Evolutionary conservation across 2,888 invertebrate species (phyloP).

Genomic region (Eurois occulta): DNA sequence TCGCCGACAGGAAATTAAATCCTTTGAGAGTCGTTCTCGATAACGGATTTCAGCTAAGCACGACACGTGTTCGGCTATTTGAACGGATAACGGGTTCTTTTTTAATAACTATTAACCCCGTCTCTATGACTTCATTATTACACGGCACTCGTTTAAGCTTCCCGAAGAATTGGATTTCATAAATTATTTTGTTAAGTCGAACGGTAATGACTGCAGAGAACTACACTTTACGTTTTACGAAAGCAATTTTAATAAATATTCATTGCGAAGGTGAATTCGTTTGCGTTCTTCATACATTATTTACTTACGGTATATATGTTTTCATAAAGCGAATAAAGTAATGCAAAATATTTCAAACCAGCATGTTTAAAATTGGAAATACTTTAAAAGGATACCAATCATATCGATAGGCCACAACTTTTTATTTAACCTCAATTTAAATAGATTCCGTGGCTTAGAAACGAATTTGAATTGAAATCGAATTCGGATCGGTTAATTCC

Average conservation of each 20-base stretch:
- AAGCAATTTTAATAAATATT: conserved; percentile 41
- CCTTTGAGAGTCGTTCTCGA: conserved; percentile 88
- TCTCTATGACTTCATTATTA: conserved; percentile 63
- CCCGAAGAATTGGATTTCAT: conserved; percentile 70
- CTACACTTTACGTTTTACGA: conserved; percentile 43
- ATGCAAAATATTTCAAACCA: background rate
- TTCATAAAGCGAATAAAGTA: background rate
- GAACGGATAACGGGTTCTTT: conserved; percentile 71
- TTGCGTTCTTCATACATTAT: background rate
- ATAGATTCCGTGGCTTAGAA: conserved; percentile 26
- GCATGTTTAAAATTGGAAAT: background rate
- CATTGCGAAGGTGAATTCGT: conserved; percentile 17
- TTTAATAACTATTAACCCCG: conserved; percentile 67
- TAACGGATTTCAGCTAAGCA: conserved; percentile 88
- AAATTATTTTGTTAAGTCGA: conserved; percentile 47
- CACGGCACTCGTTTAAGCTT: conserved; percentile 63
- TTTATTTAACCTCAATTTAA: conserved; percentile 23
- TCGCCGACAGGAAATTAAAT: conserved; percentile 90
- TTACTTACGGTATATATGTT: background rate
- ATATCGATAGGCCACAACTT: background rate
- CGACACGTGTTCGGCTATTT: conserved; percentile 85
- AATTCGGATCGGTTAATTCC: conserved; percentile 41
- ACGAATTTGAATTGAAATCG: conserved; percentile 41
- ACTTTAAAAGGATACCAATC: background rate
- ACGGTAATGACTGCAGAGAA: conserved; percentile 32